Evolutionary conservation across 1,140 invertebrate genomes (phyloP).

Genomic region (Matsumurasca onukii): DNA sequence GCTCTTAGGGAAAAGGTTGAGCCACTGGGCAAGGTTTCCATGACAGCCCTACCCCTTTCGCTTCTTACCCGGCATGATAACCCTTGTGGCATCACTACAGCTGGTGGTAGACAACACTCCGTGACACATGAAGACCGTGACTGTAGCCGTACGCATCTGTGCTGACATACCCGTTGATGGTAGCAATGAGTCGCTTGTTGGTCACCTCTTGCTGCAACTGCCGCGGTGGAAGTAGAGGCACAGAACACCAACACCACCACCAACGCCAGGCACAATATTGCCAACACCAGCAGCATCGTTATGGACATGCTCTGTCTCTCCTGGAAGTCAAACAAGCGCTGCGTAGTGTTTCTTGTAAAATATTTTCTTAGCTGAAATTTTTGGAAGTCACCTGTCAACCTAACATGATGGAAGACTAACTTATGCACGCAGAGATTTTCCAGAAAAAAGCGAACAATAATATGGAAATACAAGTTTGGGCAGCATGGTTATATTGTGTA

Average conservation of each 20-base stretch:
- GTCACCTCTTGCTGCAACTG: conserved; percentile 42
- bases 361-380: conserved; percentile 11
- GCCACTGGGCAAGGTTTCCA: too few relatives aligned
- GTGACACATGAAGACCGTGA: too few relatives aligned
- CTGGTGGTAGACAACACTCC: too few relatives aligned
- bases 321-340: conserved; percentile 34
- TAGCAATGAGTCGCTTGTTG: conserved; percentile 65
- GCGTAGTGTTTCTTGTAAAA: conserved; percentile 15
- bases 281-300: conserved; percentile 30
- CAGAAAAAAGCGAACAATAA: too few relatives aligned
- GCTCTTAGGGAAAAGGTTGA: too few relatives aligned
- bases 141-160: too few relatives aligned
- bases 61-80: too few relatives aligned
- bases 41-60: too few relatives aligned
- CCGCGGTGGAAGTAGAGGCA: conserved; percentile 34
- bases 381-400: background rate
- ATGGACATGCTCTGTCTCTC: conserved; percentile 25
- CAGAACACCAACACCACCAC: conserved; percentile 14
- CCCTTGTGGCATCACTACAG: too few relatives aligned
- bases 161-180: conserved; percentile 78
- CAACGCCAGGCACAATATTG: conserved; percentile 23
- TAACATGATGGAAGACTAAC: conserved; percentile 10
- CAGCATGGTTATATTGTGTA: too few relatives aligned
- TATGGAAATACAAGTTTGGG: too few relatives aligned
- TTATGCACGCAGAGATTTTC: background rate